A percentile compares a stretch with the other conserved stretches of the same genome.
Conservation (phyloP, 2,113 vertebrate genomes). For the Rhabdomys dilectus region DNA sequence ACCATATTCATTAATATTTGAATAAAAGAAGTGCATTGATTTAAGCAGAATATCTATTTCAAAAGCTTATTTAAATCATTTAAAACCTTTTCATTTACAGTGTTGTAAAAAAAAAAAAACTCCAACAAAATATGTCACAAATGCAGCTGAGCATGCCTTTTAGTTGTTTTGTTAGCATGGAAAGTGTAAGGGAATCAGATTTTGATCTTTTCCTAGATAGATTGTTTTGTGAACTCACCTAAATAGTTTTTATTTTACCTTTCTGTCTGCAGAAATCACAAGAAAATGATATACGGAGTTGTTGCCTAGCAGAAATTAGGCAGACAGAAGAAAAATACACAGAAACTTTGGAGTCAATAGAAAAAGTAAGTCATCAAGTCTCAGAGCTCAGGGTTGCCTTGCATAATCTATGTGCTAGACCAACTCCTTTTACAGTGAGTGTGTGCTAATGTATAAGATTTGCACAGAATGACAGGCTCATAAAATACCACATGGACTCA, state of each 20-base stretch:
- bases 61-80: constrained; percentile 28
- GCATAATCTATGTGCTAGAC: background rate
- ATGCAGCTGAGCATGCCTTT: background rate
- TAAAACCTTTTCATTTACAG: background rate
- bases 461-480: background rate
- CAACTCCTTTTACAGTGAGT: background rate
- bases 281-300: constrained; percentile 96
- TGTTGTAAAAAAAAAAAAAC: background rate
- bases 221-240: background rate
- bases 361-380: constrained; percentile 89
- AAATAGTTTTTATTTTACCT: constrained; percentile 51
- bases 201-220: background rate
- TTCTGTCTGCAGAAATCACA: constrained; percentile 91
- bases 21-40: background rate
- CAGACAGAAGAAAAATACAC: constrained; percentile 99
- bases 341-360: constrained; percentile 97
- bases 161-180: background rate
- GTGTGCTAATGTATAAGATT: background rate
- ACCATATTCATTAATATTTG: background rate
- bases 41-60: constrained; percentile 12
- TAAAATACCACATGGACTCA: background rate
- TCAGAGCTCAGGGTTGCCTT: background rate
- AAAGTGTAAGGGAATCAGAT: constrained; percentile 8
- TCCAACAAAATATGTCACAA: background rate
- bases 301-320: constrained; percentile 96